Conservation (phyloP, 2,113 vertebrate species). For the Okapia johnstoni region DNA sequence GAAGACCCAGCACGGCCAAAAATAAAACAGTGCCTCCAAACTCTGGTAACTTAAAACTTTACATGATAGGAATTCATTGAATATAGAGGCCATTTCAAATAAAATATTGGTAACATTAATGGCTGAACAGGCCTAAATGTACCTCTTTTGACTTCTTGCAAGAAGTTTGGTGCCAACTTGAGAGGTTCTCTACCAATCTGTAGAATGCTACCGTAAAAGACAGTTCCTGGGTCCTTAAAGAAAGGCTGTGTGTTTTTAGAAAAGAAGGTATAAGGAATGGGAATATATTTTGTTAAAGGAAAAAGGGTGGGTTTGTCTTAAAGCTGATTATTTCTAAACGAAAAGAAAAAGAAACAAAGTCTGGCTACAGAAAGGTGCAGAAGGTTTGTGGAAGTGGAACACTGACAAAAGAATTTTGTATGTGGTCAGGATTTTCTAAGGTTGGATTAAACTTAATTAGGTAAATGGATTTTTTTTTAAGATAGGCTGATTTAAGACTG, state of each 20-base stretch:
- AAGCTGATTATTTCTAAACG: background rate
- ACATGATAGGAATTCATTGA: background rate
- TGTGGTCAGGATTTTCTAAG: background rate
- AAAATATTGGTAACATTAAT: background rate
- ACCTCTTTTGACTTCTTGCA: background rate
- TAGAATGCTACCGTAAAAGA: background rate
- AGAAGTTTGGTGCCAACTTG: background rate
- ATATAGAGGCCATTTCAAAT: background rate
- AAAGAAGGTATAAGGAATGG: background rate
- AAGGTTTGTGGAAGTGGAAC: background rate
- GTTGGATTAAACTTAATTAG: background rate
- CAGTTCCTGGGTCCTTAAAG: background rate
- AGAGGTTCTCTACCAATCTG: background rate
- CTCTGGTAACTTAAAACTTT: background rate
- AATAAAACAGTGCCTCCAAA: background rate
- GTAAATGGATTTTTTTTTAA: background rate
- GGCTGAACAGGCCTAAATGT: background rate
- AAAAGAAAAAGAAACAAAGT: background rate
- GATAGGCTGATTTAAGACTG: background rate
- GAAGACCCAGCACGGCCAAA: background rate
- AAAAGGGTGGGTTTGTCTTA: background rate
- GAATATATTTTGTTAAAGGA: background rate
- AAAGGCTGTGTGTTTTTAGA: background rate
- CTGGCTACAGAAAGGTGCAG: background rate
- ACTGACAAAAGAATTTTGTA: background rate